Evolutionary conservation across 2,797 vertebrate species (phyloP).

Genomic region (Syndactyla subalaris): DNA sequence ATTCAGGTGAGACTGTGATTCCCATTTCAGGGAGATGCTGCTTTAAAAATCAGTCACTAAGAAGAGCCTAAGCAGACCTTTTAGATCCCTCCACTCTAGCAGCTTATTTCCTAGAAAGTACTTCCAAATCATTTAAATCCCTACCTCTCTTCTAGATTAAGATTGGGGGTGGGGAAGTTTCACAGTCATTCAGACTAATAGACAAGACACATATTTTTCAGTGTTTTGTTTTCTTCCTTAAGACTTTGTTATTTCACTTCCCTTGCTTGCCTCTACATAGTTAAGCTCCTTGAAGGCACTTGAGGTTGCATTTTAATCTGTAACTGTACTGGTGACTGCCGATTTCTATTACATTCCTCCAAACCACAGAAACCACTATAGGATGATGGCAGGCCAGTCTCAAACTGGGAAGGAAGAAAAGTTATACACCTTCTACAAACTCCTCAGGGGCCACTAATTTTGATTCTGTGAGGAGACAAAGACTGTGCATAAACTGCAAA

Average conservation of each 20-base stretch:
- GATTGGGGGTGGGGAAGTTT: neutral
- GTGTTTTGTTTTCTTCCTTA: neutral
- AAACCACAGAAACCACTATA: neutral
- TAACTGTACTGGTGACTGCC: neutral
- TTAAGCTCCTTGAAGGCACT: neutral
- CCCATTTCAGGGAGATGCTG: neutral
- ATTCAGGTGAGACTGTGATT: neutral
- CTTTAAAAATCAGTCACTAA: neutral
- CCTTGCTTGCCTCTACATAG: neutral
- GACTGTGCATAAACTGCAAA: neutral
- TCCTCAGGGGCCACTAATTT: neutral
- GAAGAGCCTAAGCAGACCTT: neutral
- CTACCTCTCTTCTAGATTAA: neutral
- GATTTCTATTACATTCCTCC: neutral
- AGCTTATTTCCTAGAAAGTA: slow-evolving; percentile 13
- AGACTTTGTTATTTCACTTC: neutral
- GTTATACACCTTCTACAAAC: neutral
- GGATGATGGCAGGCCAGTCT: neutral
- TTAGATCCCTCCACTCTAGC: neutral
- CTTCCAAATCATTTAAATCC: neutral
- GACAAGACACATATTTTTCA: neutral
- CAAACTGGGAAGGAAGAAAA: neutral
- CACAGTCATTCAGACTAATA: neutral
- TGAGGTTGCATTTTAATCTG: neutral
- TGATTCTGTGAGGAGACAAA: neutral